Conservation (phyloP, 2,888 invertebrate genomes). For the Camptogramma bilineatum region DNA sequence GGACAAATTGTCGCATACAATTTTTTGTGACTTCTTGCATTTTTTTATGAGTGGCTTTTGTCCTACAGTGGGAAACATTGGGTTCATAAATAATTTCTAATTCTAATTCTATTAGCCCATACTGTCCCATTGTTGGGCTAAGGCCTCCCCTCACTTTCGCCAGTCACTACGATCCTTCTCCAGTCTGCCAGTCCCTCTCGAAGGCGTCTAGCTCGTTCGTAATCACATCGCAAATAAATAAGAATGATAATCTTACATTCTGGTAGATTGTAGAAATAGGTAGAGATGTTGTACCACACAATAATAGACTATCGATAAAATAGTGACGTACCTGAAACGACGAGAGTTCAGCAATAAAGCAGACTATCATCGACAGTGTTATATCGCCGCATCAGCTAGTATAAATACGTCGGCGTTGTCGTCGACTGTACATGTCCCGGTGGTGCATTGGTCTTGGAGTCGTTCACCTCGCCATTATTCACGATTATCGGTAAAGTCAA, state of each 20-base stretch:
- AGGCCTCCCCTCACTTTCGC: too few relatives aligned
- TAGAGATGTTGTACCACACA: slow-evolving; percentile 26
- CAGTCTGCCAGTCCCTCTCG: too few relatives aligned
- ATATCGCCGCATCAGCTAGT: slow-evolving; percentile 77
- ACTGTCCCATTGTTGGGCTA: too few relatives aligned
- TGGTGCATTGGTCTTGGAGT: slow-evolving; percentile 62
- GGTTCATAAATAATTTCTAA: too few relatives aligned
- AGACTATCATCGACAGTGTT: slow-evolving; percentile 85
- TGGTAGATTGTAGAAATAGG: not conserved
- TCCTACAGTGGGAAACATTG: too few relatives aligned
- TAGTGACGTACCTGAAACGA: slow-evolving; percentile 79
- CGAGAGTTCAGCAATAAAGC: slow-evolving; percentile 82
- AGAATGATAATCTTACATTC: too few relatives aligned
- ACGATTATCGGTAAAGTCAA: slow-evolving; percentile 49
- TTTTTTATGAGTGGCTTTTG: too few relatives aligned
- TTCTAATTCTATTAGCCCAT: too few relatives aligned
- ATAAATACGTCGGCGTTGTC: slow-evolving; percentile 77
- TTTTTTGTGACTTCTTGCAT: slow-evolving; percentile 28
- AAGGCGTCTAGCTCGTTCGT: too few relatives aligned
- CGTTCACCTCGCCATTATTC: slow-evolving; percentile 56
- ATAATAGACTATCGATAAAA: slow-evolving; percentile 23
- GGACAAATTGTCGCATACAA: slow-evolving; percentile 24
- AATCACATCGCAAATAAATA: too few relatives aligned
- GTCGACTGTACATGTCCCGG: slow-evolving; percentile 73
- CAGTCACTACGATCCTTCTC: too few relatives aligned